A percentile compares a stretch with the other conserved stretches of the same genome.
These are phyloP conservation scores for Onthophagus sagittarius DNA, from an alignment of 2,888 invertebrate species.

Conservation along the genomic window DNA sequence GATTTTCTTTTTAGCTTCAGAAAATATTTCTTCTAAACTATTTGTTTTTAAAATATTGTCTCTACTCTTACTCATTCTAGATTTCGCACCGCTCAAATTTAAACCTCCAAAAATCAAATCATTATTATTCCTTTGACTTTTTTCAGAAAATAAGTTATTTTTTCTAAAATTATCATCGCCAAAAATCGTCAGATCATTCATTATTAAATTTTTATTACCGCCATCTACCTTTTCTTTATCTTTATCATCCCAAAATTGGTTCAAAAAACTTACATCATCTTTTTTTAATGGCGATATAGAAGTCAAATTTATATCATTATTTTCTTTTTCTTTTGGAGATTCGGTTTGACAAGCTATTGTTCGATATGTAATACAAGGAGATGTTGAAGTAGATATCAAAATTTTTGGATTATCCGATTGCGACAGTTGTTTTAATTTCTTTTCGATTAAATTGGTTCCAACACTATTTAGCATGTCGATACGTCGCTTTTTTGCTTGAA, in stretches of 20 bases:
- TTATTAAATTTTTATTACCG: no score
- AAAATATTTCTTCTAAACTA: neutral
- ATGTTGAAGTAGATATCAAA: no score
- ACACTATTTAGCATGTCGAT: slow-evolving; percentile 19
- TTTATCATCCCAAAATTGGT: neutral
- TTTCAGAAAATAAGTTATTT: no score
- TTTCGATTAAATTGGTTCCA: slow-evolving; percentile 17
- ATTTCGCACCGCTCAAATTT: no score
- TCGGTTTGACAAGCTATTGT: neutral
- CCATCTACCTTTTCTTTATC: neutral
- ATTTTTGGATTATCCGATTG: neutral
- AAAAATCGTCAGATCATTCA: no score
- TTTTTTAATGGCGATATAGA: neutral
- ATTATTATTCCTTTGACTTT: no score
- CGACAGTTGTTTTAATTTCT: slow-evolving; percentile 3
- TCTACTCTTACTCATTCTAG: neutral
- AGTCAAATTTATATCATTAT: neutral
- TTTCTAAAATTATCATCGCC: neutral
- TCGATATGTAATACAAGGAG: neutral
- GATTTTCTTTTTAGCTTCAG: no score
- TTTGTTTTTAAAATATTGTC: neutral
- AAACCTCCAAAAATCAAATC: no score
- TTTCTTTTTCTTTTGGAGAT: neutral
- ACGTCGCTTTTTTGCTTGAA: slow-evolving; percentile 9
- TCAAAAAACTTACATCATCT: neutral